Conservation (phyloP, 2,888 invertebrate species). For the Morpho achilles region DNA sequence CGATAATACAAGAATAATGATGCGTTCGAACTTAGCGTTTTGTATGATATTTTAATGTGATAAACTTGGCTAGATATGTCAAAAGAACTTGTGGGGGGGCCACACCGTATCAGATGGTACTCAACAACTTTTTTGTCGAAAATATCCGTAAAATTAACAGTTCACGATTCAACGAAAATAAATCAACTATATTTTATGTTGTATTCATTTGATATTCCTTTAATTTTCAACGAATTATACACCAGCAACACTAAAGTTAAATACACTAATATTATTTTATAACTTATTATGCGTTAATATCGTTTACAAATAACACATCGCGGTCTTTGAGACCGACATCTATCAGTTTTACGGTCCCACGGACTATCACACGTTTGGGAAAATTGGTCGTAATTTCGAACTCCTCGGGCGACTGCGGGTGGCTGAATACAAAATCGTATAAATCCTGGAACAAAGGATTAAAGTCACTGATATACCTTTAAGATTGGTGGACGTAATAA, state of each 20-base stretch:
- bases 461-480: too few species aligned
- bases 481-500: too few species aligned
- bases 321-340: constrained; percentile 92
- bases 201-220: not conserved
- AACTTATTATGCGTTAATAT: constrained; percentile 86
- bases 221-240: constrained; percentile 5
- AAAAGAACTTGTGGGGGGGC: too few species aligned
- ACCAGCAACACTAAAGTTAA: not conserved
- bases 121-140: too few species aligned
- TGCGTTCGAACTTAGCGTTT: too few species aligned
- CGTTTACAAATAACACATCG: constrained; percentile 96
- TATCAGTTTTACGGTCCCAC: constrained; percentile 80
- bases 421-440: constrained; percentile 97
- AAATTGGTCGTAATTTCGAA: constrained; percentile 98
- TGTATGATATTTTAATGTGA: too few species aligned
- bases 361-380: constrained; percentile 90
- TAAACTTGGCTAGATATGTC: too few species aligned
- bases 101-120: too few species aligned
- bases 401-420: constrained; percentile 93
- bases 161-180: not conserved
- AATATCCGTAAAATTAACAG: too few species aligned
- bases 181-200: not conserved
- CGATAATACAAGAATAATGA: too few species aligned
- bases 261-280: not conserved
- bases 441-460: constrained; percentile 83